A percentile compares a stretch with the other conserved stretches of the same genome.
These are phyloP conservation scores for Yponomeuta evonymella DNA, from an alignment of 2,888 invertebrate species.

Conservation along the genomic window DNA sequence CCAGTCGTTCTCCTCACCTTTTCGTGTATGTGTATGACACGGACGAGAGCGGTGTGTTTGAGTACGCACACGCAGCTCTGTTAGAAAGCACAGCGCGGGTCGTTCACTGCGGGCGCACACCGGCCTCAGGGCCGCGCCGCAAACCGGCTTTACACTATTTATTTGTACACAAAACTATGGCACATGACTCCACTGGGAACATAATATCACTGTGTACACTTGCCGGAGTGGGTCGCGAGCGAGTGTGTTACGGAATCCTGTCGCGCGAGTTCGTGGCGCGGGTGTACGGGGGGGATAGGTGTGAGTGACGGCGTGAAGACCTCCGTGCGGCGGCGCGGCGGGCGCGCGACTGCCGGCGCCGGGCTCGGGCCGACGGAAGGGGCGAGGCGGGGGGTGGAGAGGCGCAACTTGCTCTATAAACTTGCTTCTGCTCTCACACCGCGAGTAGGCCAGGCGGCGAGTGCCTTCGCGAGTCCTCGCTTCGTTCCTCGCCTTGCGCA, in stretches of 20 bases:
- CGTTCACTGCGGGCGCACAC: conserved; percentile 24
- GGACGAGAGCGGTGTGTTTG: not conserved
- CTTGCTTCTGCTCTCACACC: conserved; percentile 55
- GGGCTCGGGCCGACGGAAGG: not conserved
- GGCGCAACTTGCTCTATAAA: conserved; percentile 56
- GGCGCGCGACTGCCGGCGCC: conserved; percentile 24
- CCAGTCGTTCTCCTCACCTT: not conserved
- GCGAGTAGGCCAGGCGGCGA: conserved; percentile 40
- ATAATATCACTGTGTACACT: conserved; percentile 2
- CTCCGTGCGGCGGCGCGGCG: conserved; percentile 17
- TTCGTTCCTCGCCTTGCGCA: conserved; percentile 42
- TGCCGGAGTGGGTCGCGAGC: not conserved
- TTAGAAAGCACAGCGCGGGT: conserved; percentile 43
- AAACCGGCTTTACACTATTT: conserved; percentile 44
- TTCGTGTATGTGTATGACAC: not conserved
- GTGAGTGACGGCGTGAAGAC: not conserved
- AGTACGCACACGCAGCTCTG: conserved; percentile 24
- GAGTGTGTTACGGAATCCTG: not conserved
- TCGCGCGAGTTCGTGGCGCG: conserved; percentile 28
- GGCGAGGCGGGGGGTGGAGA: conserved; percentile 26
- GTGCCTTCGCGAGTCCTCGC: conserved; percentile 22
- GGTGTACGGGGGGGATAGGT: not conserved
- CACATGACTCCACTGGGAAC: conserved; percentile 3
- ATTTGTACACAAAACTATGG: conserved; percentile 27
- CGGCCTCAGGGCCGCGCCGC: conserved; percentile 46